Evolutionary conservation across 2,797 vertebrate genomes (phyloP).

Genomic region (Chloroceryle amazona): DNA sequence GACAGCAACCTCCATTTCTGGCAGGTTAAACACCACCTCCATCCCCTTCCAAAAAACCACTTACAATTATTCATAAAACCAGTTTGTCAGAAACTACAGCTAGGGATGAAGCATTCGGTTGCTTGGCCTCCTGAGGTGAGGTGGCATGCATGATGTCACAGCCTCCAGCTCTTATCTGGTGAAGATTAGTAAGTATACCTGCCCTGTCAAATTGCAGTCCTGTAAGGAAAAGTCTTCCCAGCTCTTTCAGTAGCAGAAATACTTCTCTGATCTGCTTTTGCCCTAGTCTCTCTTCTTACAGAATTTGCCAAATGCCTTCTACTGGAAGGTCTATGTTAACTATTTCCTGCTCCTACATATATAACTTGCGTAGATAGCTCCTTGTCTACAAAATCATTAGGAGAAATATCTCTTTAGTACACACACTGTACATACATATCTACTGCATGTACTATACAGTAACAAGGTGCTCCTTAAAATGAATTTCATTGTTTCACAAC

Average conservation of each 20-base stretch:
- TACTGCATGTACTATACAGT: background rate
- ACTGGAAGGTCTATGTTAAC: background rate
- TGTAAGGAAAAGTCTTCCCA: background rate
- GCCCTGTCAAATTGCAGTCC: background rate
- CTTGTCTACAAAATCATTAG: background rate
- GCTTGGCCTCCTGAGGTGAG: background rate
- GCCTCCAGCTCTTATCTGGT: background rate
- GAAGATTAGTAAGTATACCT: background rate
- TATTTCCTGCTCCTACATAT: background rate
- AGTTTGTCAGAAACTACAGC: background rate
- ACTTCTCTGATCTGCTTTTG: background rate
- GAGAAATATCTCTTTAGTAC: background rate
- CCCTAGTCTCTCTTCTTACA: background rate
- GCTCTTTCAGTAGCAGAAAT: background rate
- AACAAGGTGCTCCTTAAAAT: background rate
- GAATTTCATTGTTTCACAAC: background rate
- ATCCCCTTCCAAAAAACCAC: background rate
- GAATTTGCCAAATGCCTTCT: background rate
- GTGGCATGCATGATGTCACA: background rate
- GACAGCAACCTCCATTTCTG: background rate
- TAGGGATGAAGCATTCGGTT: background rate
- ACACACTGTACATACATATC: background rate
- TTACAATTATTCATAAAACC: conserved; percentile 12
- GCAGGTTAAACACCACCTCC: background rate
- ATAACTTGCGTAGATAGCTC: background rate